Conservation (phyloP, 1,140 invertebrate genomes). For the Brachionus rotundiformis region DNA sequence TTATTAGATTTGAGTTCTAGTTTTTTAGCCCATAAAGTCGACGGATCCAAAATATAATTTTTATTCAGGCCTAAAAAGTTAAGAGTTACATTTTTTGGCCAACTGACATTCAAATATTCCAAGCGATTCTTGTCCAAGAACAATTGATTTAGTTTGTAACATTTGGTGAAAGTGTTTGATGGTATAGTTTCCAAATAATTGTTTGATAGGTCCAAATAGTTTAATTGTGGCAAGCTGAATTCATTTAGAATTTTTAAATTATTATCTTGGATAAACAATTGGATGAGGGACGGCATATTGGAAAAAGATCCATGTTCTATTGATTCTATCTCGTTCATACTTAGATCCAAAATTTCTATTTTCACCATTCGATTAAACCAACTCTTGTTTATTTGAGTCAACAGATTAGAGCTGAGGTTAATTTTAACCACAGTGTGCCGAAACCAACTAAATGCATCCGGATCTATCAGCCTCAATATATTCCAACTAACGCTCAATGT, state of each 20-base stretch:
- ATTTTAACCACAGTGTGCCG: background rate
- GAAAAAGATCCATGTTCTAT: background rate
- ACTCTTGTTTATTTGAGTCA: background rate
- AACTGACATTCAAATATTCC: background rate
- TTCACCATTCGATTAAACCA: background rate
- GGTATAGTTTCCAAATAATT: background rate
- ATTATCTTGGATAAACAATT: background rate
- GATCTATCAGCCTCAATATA: background rate
- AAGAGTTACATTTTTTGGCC: background rate
- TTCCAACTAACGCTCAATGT: background rate
- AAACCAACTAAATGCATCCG: background rate
- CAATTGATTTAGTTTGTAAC: background rate
- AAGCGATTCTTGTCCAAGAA: background rate
- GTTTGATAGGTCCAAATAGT: background rate
- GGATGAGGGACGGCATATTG: background rate
- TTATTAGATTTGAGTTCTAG: background rate
- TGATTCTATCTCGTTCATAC: background rate
- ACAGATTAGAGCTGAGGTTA: background rate
- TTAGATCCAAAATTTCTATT: background rate
- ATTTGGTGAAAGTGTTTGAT: background rate
- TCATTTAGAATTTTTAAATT: background rate
- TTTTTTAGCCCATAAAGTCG: background rate
- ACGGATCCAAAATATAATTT: background rate
- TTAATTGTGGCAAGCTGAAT: background rate
- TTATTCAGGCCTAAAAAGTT: background rate